Evolutionary conservation across 2,888 invertebrate species (phyloP).

Genomic region (Eupelmus urozonus): DNA sequence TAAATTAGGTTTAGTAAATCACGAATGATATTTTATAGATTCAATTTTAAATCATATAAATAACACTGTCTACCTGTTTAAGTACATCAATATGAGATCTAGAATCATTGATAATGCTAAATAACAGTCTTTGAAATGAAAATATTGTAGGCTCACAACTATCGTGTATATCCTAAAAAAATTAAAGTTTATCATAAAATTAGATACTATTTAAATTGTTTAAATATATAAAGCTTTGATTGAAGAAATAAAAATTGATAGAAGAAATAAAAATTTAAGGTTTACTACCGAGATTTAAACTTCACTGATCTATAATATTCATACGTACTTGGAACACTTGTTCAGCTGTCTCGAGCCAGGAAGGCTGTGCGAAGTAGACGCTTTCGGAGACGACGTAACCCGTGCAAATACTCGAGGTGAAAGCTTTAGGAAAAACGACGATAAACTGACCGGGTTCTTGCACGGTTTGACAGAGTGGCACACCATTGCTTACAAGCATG

Average conservation of each 20-base stretch:
- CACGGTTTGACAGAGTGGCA: slow-evolving; percentile 87
- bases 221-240: background rate
- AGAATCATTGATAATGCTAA: slow-evolving; percentile 85
- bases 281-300: too few species aligned
- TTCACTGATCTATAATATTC: background rate
- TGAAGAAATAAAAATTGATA: too few species aligned
- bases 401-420: slow-evolving; percentile 91
- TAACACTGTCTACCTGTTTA: slow-evolving; percentile 78
- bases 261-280: background rate
- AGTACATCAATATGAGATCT: slow-evolving; percentile 83
- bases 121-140: slow-evolving; percentile 88
- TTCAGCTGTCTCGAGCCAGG: slow-evolving; percentile 87
- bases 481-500: slow-evolving; percentile 85
- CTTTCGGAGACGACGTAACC: slow-evolving; percentile 95
- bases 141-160: slow-evolving; percentile 95
- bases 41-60: background rate
- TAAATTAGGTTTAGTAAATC: slow-evolving; percentile 4
- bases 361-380: slow-evolving; percentile 91
- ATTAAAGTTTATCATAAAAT: slow-evolving; percentile 58
- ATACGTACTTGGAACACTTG: slow-evolving; percentile 84
- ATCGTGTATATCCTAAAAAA: slow-evolving; percentile 83
- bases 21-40: background rate
- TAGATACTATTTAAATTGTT: background rate
- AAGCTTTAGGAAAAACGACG: slow-evolving; percentile 92
- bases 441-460: slow-evolving; percentile 94